Conservation (phyloP, 2,797 vertebrate genomes). For the Otus scops region DNA sequence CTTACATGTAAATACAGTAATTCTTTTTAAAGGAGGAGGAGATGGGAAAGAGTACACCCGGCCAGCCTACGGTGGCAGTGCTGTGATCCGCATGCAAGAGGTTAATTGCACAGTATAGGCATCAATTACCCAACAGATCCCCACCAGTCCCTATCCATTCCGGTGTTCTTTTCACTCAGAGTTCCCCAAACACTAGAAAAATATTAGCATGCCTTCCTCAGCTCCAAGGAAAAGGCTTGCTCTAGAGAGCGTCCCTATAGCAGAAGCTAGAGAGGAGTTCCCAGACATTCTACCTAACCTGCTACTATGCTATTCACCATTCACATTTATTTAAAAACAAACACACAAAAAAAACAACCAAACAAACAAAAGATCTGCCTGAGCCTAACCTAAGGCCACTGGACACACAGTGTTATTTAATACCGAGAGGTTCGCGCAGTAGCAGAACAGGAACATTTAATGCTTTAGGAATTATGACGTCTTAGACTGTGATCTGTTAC, state of each 20-base stretch:
- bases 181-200: background rate
- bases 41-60: background rate
- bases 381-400: background rate
- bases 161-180: background rate
- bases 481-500: background rate
- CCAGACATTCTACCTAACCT: background rate
- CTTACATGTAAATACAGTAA: background rate
- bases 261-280: background rate
- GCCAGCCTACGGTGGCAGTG: fast-evolving
- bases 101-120: background rate
- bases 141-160: background rate
- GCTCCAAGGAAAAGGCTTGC: background rate
- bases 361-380: background rate
- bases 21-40: background rate
- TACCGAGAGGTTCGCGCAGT: background rate
- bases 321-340: background rate
- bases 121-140: background rate
- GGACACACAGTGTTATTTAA: background rate
- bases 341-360: background rate
- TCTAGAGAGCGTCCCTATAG: background rate
- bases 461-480: background rate
- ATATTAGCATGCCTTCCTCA: background rate
- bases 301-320: background rate
- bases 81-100: background rate
- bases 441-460: background rate